A percentile compares a stretch with the other conserved stretches of the same genome.
Conservation (phyloP, 2,113 vertebrate species). For the Macquaria australasica region DNA sequence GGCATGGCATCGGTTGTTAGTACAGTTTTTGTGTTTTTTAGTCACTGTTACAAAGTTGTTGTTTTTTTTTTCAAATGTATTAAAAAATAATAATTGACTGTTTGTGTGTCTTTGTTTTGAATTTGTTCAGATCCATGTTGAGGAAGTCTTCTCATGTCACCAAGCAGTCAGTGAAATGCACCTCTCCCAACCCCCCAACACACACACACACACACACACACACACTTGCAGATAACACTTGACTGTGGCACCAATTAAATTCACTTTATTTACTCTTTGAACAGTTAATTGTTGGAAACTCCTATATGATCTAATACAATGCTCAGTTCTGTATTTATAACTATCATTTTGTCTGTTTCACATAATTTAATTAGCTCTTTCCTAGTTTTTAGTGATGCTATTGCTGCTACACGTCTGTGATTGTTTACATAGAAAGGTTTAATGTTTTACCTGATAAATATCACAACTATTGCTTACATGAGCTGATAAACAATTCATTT, state of each 20-base stretch:
- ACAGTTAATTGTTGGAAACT: not conserved
- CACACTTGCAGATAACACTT: not conserved
- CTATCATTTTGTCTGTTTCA: not conserved
- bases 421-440: not conserved
- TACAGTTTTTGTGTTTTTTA: not conserved
- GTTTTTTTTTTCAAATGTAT: constrained; percentile 22
- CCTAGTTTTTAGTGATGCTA: not conserved
- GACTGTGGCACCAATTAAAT: not conserved
- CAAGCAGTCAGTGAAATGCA: constrained; percentile 57
- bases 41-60: not conserved
- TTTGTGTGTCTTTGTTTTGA: constrained; percentile 60
- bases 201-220: constrained; percentile 19
- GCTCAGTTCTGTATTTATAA: not conserved
- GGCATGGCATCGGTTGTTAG: not conserved
- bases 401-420: not conserved
- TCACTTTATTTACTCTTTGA: constrained; percentile 15
- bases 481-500: constrained; percentile 20
- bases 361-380: not conserved
- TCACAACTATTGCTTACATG: not conserved
- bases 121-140: constrained; percentile 55
- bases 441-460: not conserved
- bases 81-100: constrained; percentile 39
- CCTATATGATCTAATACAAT: not conserved
- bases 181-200: not conserved
- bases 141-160: constrained; percentile 55